These are phyloP conservation scores for Macrocentrus cingulum DNA, from an alignment of 1,140 invertebrate genomes.

Conservation along the genomic window DNA sequence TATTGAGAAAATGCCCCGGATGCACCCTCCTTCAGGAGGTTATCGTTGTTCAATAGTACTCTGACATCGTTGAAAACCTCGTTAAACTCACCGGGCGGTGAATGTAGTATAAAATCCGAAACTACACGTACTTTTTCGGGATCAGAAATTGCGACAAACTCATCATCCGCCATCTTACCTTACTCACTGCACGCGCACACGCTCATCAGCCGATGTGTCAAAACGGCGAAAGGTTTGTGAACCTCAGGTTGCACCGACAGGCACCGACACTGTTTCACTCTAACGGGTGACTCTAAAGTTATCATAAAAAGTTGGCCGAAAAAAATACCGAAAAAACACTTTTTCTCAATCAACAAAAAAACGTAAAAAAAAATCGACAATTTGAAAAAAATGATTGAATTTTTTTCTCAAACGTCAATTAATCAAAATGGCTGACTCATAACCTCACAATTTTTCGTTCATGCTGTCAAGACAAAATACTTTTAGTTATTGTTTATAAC, in stretches of 20 bases:
- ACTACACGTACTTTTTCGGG: slow-evolving; percentile 93
- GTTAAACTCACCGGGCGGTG: slow-evolving; percentile 99
- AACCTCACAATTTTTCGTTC: no score
- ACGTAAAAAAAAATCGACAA: no score
- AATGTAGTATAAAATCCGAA: slow-evolving; percentile 96
- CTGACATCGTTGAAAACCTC: slow-evolving; percentile 99
- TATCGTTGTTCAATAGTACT: slow-evolving; percentile 93
- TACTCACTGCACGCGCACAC: slow-evolving; percentile 49
- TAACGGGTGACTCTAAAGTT: slow-evolving; percentile 4
- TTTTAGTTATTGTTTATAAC: not conserved
- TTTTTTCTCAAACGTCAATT: no score
- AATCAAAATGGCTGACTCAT: no score
- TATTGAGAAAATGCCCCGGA: slow-evolving; percentile 95
- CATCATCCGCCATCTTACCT: slow-evolving; percentile 64
- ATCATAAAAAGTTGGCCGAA: no score
- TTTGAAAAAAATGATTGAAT: no score
- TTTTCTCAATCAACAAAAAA: no score
- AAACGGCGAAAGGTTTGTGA: slow-evolving; percentile 38
- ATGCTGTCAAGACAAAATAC: no score
- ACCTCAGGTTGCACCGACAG: slow-evolving; percentile 36
- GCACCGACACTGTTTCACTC: slow-evolving; percentile 8
- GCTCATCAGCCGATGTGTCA: slow-evolving; percentile 42
- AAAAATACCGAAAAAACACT: no score
- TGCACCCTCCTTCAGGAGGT: slow-evolving; percentile 91
- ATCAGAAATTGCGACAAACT: slow-evolving; percentile 79